phyloP scores from a whole-genome alignment of 2,888 invertebrate species.

The Lasioglossum morio region DNA sequence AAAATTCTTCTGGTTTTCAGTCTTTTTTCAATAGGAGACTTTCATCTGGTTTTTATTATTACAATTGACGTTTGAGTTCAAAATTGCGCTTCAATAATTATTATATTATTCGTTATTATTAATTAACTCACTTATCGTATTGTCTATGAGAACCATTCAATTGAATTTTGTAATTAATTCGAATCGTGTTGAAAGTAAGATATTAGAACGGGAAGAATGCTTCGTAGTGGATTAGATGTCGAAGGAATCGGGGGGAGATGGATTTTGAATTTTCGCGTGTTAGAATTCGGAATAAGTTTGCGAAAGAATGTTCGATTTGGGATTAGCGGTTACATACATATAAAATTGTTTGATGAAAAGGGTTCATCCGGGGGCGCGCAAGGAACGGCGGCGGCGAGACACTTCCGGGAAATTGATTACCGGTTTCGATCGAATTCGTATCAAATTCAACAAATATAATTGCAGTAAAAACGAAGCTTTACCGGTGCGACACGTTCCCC shows the following conservation, averaged over 20 bases:
- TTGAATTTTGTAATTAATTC: not conserved
- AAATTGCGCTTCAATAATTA: too few relatives aligned
- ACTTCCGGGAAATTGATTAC: conserved; percentile 70
- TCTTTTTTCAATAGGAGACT: too few relatives aligned
- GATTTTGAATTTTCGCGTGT: not conserved
- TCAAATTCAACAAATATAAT: conserved; percentile 73
- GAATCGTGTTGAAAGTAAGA: not conserved
- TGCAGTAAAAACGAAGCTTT: conserved; percentile 72
- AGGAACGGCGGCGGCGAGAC: conserved; percentile 74
- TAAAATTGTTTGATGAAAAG: conserved; percentile 22
- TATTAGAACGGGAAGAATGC: not conserved
- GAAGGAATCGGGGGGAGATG: not conserved
- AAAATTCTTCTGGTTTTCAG: too few relatives aligned
- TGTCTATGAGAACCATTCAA: not conserved
- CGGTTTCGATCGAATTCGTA: conserved; percentile 69
- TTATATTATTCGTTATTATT: too few relatives aligned
- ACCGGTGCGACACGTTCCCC: conserved; percentile 67
- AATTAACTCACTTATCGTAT: not conserved
- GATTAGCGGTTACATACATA: conserved; percentile 34
- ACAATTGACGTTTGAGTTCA: too few relatives aligned
- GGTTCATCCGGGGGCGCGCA: conserved; percentile 24
- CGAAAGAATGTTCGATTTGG: conserved; percentile 25
- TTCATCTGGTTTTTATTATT: too few relatives aligned
- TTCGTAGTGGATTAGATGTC: not conserved
- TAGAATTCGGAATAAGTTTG: not conserved